phyloP scores from a whole-genome alignment of 2,797 vertebrate genomes.

The Apogon talboti region DNA sequence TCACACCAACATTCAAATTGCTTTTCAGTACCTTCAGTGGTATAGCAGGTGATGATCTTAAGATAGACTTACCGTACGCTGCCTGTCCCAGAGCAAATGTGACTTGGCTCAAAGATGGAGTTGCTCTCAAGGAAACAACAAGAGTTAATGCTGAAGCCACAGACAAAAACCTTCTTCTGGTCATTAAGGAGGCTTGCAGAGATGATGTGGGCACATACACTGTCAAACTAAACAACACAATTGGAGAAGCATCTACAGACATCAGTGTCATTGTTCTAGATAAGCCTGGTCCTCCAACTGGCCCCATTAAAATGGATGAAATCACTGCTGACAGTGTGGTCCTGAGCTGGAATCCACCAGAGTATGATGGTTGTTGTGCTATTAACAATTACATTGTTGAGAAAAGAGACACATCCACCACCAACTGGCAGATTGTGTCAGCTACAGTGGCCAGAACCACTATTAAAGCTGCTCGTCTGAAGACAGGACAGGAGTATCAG shows the following conservation, averaged over 20 bases:
- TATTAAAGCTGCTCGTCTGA: constrained; percentile 93
- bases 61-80: constrained; percentile 93
- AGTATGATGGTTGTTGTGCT: constrained; percentile 93
- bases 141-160: constrained; percentile 93
- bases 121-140: constrained; percentile 93
- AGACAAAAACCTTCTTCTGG: constrained; percentile 87
- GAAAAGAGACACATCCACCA: constrained; percentile 97
- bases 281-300: constrained; percentile 96
- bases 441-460: constrained; percentile 98
- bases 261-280: constrained; percentile 93
- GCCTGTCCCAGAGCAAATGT: constrained; percentile 91
- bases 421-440: constrained; percentile 96
- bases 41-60: constrained; percentile 94
- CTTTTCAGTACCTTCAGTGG: constrained; percentile 93
- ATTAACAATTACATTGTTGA: constrained; percentile 99
- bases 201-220: constrained; percentile 95
- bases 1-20: constrained; percentile 92
- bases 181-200: constrained; percentile 94
- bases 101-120: constrained; percentile 91
- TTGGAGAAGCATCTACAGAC: constrained; percentile 90
- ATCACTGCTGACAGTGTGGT: constrained; percentile 93
- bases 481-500: constrained; percentile 96
- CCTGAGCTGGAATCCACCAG: constrained; percentile 93
- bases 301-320: constrained; percentile 95
- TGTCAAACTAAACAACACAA: constrained; percentile 90